These are phyloP conservation scores for Forbesichthys agassizii DNA, from an alignment of 2,113 vertebrate species.

Conservation along the genomic window DNA sequence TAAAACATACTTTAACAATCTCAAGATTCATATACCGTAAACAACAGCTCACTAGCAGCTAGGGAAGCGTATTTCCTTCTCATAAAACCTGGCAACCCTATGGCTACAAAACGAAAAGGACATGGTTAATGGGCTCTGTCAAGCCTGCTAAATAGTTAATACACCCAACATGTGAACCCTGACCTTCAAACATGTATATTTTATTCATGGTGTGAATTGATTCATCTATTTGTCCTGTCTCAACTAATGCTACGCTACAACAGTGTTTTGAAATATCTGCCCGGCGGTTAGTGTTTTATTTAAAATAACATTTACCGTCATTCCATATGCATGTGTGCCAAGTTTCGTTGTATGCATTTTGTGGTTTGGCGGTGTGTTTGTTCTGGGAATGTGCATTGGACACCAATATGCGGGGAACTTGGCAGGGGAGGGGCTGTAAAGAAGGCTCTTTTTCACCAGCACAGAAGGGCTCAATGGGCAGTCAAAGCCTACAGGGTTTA, in stretches of 20 bases:
- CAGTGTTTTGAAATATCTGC: conserved; percentile 11
- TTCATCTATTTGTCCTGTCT: conserved; percentile 27
- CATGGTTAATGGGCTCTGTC: conserved; percentile 30
- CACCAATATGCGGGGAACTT: too few species aligned
- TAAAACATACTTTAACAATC: too few species aligned
- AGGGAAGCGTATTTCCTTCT: conserved; percentile 3
- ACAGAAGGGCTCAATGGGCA: conserved; percentile 29
- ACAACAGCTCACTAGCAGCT: neutral
- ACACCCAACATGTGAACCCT: conserved; percentile 33
- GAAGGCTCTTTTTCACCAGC: conserved; percentile 34
- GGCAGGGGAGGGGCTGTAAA: conserved; percentile 10
- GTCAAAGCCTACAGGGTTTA: conserved; percentile 20
- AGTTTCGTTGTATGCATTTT: neutral
- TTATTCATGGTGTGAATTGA: conserved; percentile 48
- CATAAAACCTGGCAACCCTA: conserved; percentile 10
- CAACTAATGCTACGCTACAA: neutral
- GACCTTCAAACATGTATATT: conserved; percentile 52
- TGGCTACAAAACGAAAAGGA: conserved; percentile 1
- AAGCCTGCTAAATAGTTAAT: conserved; percentile 56
- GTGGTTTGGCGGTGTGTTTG: neutral
- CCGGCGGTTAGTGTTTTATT: conserved; percentile 33
- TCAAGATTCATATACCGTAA: too few species aligned
- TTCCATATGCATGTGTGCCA: conserved; percentile 5
- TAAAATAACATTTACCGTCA: conserved; percentile 8
- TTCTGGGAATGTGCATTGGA: neutral